phyloP scores from a whole-genome alignment of 1,140 invertebrate genomes.

The Homarus americanus region DNA sequence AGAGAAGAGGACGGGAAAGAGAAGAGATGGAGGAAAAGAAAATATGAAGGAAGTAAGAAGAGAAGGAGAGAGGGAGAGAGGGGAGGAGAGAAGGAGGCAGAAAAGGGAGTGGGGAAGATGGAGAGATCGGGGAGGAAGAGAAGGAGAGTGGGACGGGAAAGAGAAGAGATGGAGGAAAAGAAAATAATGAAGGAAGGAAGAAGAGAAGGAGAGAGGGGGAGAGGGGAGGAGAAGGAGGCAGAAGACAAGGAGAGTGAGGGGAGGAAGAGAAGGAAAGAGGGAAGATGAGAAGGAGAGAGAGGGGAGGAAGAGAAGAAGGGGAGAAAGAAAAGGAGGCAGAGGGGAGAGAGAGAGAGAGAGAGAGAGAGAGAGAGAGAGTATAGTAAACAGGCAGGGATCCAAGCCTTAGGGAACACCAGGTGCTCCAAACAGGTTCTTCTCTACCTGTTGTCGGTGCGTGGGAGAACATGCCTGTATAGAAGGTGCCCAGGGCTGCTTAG shows the following conservation, averaged over 20 bases:
- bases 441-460: no score
- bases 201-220: neutral
- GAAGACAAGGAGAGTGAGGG: neutral
- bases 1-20: neutral
- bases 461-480: no score
- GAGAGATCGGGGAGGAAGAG: neutral
- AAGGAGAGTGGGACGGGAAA: no score
- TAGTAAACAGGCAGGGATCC: no score
- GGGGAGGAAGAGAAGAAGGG: neutral
- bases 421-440: no score
- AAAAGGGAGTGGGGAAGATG: neutral
- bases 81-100: neutral
- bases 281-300: no score
- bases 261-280: constrained; percentile 17
- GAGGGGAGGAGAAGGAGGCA: constrained; percentile 3
- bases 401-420: no score
- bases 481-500: no score
- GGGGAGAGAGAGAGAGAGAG: constrained; percentile 30
- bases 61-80: neutral
- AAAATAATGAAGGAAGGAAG: no score
- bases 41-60: no score
- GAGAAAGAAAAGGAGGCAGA: neutral
- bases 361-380: constrained; percentile 1
- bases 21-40: neutral
- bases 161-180: neutral